Conservation (phyloP, 1,140 invertebrate genomes). For the Drosophila elegans region DNA sequence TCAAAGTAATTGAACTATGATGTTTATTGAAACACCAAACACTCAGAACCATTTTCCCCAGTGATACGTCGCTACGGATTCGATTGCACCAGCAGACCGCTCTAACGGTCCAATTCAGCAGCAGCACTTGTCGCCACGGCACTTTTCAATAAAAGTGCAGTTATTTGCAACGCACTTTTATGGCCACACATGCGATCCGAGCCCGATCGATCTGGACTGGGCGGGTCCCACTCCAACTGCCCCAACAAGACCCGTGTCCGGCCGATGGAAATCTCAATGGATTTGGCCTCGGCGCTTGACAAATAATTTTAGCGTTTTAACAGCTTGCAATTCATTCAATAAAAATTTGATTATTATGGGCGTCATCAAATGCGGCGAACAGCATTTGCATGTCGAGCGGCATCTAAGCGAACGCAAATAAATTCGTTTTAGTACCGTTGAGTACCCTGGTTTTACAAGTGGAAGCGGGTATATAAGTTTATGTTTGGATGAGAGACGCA, state of each 20-base stretch:
- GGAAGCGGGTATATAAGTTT: neutral
- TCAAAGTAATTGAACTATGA: too few species aligned
- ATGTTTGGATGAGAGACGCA: neutral
- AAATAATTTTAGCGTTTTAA: slow-evolving; percentile 57
- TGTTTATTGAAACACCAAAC: neutral
- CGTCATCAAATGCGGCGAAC: slow-evolving; percentile 56
- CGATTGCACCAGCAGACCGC: slow-evolving; percentile 25
- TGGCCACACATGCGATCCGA: slow-evolving; percentile 60
- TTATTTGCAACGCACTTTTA: slow-evolving; percentile 81
- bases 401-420: slow-evolving; percentile 38
- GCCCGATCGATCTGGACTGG: slow-evolving; percentile 17
- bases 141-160: slow-evolving; percentile 68
- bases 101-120: slow-evolving; percentile 54
- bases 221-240: slow-evolving; percentile 8
- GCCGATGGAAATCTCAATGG: slow-evolving; percentile 49
- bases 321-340: slow-evolving; percentile 79
- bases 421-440: slow-evolving; percentile 20
- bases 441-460: slow-evolving; percentile 7
- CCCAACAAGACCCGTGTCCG: slow-evolving; percentile 16
- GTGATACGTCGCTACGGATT: neutral
- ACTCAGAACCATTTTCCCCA: neutral
- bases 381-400: slow-evolving; percentile 43
- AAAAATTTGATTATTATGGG: slow-evolving; percentile 78
- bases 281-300: slow-evolving; percentile 67
- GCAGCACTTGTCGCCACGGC: slow-evolving; percentile 25